Evolutionary conservation across 2,888 invertebrate genomes (phyloP).

Genomic region (Amphipyra berbera): DNA sequence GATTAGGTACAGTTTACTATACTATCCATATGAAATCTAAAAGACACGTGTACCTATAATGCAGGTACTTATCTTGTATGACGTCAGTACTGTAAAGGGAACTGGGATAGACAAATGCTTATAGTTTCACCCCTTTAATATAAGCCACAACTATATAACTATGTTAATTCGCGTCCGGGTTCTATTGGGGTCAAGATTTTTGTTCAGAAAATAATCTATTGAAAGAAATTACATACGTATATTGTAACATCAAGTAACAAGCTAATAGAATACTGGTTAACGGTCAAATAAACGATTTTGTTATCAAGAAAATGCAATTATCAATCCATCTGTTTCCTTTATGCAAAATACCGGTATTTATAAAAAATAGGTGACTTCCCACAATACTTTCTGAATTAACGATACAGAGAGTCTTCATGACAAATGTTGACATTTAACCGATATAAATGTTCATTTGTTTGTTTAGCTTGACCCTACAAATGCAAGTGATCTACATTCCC

Average conservation of each 20-base stretch:
- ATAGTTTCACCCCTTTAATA: not conserved
- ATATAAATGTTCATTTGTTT: slow-evolving; percentile 52
- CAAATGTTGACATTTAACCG: slow-evolving; percentile 59
- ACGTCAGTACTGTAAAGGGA: too few relatives aligned
- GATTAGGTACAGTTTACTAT: too few relatives aligned
- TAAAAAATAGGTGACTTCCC: slow-evolving; percentile 17
- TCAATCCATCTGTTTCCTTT: slow-evolving; percentile 37
- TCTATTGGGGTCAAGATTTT: slow-evolving; percentile 27
- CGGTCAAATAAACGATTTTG: slow-evolving; percentile 36
- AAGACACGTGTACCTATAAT: too few relatives aligned
- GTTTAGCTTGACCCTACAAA: slow-evolving; percentile 61
- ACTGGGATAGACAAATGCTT: too few relatives aligned
- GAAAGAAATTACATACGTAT: slow-evolving; percentile 14
- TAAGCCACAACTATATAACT: not conserved
- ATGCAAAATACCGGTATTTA: slow-evolving; percentile 35
- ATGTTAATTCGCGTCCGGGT: slow-evolving; percentile 19
- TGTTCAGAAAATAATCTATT: slow-evolving; percentile 13
- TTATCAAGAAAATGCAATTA: slow-evolving; percentile 48
- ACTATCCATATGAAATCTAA: too few relatives aligned
- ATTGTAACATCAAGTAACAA: slow-evolving; percentile 29
- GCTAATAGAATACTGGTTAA: slow-evolving; percentile 29
- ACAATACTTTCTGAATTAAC: slow-evolving; percentile 30
- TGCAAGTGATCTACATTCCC: slow-evolving; percentile 56
- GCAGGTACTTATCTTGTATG: too few relatives aligned
- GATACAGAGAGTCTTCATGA: slow-evolving; percentile 19